phyloP scores from a whole-genome alignment of 2,113 vertebrate species.

The Microcebus jonahi region DNA sequence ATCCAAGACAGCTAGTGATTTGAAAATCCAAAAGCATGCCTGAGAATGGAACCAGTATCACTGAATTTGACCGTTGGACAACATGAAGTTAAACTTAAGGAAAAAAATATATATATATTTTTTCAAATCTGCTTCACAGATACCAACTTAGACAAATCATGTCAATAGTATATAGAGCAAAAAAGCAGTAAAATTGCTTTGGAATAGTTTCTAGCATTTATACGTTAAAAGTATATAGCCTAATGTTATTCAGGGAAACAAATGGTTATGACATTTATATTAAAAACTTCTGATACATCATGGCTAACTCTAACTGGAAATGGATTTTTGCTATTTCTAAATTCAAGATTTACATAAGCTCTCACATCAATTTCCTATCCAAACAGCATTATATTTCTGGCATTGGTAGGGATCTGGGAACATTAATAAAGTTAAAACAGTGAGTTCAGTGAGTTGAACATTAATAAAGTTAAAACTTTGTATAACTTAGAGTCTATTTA shows the following conservation, averaged over 20 bases:
- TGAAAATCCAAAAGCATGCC: background rate
- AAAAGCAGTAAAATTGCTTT: background rate
- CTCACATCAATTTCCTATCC: background rate
- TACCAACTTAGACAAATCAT: background rate
- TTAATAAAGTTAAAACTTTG: constrained; percentile 47
- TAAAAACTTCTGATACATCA: background rate
- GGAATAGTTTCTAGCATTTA: constrained; percentile 14
- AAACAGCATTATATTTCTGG: background rate
- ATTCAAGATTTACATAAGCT: background rate
- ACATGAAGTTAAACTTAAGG: background rate
- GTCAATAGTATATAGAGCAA: background rate
- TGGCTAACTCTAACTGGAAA: constrained; percentile 32
- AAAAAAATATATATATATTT: background rate
- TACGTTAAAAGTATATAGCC: background rate
- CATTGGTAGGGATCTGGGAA: fast-evolving
- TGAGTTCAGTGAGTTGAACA: background rate
- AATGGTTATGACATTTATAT: background rate
- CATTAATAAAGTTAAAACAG: background rate
- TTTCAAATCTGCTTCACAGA: background rate
- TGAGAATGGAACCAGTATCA: background rate
- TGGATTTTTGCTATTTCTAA: background rate
- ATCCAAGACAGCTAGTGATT: constrained; percentile 20
- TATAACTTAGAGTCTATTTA: constrained; percentile 50
- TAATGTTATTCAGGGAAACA: constrained; percentile 5
- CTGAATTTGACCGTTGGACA: background rate